phyloP scores from a whole-genome alignment of 1,140 invertebrate species.

The Hycleus phaleratus region DNA sequence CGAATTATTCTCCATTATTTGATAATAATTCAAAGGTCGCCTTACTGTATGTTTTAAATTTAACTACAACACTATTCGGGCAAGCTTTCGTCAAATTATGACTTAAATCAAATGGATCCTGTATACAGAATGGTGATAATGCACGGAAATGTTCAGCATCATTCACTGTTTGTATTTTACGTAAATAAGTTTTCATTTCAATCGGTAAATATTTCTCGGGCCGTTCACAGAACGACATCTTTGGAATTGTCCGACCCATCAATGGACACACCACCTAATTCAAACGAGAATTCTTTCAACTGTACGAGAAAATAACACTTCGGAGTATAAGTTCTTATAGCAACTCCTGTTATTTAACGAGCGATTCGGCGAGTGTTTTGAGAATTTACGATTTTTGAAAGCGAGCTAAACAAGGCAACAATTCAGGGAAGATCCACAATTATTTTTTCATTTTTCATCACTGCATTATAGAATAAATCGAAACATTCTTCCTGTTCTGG shows the following conservation, averaged over 20 bases:
- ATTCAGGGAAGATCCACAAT: too few relatives aligned
- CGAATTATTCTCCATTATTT: too few relatives aligned
- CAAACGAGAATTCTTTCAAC: slow-evolving; percentile 2
- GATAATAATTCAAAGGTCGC: slow-evolving; percentile 11
- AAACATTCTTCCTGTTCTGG: too few relatives aligned
- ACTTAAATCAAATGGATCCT: slow-evolving; percentile 44
- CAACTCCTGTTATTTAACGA: too few relatives aligned
- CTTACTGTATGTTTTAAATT: slow-evolving; percentile 30
- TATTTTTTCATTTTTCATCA: too few relatives aligned
- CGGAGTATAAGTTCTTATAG: too few relatives aligned
- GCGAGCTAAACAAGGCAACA: too few relatives aligned
- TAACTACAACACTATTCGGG: slow-evolving; percentile 18
- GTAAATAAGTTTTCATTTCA: slow-evolving; percentile 34
- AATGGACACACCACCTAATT: slow-evolving; percentile 39
- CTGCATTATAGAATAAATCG: too few relatives aligned
- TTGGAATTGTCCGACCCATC: slow-evolving; percentile 32
- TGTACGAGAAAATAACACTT: too few relatives aligned
- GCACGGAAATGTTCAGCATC: slow-evolving; percentile 30
- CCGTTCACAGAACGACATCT: slow-evolving; percentile 29
- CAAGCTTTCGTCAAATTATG: slow-evolving; percentile 42
- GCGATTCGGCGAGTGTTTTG: too few relatives aligned
- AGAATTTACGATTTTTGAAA: too few relatives aligned
- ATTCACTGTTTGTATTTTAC: slow-evolving; percentile 21
- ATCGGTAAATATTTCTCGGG: slow-evolving; percentile 26
- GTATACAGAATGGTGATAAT: slow-evolving; percentile 36